Evolutionary conservation across 2,888 invertebrate species (phyloP).

Genomic region (Yponomeuta evonymella): DNA sequence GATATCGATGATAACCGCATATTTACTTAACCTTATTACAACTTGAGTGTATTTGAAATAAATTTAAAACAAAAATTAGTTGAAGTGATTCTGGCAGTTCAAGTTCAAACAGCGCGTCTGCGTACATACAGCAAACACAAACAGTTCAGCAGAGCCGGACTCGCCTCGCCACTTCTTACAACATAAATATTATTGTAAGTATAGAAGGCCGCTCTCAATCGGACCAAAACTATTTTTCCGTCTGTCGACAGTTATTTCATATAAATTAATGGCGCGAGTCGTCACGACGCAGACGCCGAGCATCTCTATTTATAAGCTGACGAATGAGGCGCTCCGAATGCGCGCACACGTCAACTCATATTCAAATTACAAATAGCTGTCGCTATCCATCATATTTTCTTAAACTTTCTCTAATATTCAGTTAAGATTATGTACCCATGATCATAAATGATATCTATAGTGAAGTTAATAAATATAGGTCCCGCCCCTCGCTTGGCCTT

Average conservation of each 20-base stretch:
- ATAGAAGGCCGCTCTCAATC: conserved; percentile 68
- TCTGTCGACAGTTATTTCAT: conserved; percentile 76
- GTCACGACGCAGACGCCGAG: conserved; percentile 72
- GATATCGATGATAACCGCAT: background rate
- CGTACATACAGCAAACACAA: background rate
- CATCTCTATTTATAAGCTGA: conserved; percentile 72
- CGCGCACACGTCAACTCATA: conserved; percentile 72
- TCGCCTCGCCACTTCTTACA: conserved; percentile 56
- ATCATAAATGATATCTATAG: background rate
- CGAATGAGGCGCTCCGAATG: conserved; percentile 73
- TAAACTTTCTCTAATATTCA: background rate
- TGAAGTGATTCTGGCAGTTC: conserved; percentile 5
- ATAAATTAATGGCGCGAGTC: conserved; percentile 76
- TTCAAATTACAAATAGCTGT: conserved; percentile 75
- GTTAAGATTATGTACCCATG: background rate
- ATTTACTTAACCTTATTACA: background rate
- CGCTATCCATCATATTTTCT: conserved; percentile 31
- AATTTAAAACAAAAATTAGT: background rate
- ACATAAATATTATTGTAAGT: conserved; percentile 74
- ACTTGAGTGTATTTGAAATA: background rate
- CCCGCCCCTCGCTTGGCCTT: background rate
- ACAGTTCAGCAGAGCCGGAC: conserved; percentile 9
- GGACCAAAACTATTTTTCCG: conserved; percentile 66
- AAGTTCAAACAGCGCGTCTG: conserved; percentile 12
- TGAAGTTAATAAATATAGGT: background rate